Base-by-base conservation (phyloP, 2,797 vertebrate species). In the Sphenodon punctatus region DNA sequence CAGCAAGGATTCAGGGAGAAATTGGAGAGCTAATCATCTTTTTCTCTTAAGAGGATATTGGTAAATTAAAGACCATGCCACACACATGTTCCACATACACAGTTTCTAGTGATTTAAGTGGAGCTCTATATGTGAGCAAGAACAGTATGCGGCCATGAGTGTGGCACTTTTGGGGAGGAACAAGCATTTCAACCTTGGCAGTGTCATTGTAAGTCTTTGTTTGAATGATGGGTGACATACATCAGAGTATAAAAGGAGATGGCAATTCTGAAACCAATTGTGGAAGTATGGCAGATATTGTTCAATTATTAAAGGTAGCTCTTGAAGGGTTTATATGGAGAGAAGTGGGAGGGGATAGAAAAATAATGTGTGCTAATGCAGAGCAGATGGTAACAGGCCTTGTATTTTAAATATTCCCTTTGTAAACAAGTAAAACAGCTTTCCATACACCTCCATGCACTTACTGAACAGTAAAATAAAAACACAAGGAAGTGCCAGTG, bases 231-330 rank as follows among this genome's bases (percentile, higher is more conserved):
- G 5, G 51, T 56, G n/a, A 20, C 67, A 43, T n/a, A 75, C 42
- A 22, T 67, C 60, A 70, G 22, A 25, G 46, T 51, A 49, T 49
- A 12, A 51, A 51, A 27, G n/a, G n/a, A 51, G 27, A n/a, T 15
- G 49, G 19, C 10, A 16, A 60, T 0, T 0, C 59, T 19, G 39
- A 81, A 25, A 1, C 0, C 0, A 1, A 25, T 41, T 65, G 58
- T n/a, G 69, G 80, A 82, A 82, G 77, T 81, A 75, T 36, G 67
- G 87, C 84, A 89, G 70, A 88, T 89, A 45, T 53, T 53, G 51
- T 34, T 58, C 80, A 22, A n/a, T n/a, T n/a, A n/a, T n/a, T n/a
- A n/a, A n/a, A n/a, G n/a, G n/a, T n/a, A n/a, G n/a, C n/a, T n/a
- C n/a, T n/a, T n/a, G n/a, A n/a, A n/a, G n/a, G n/a, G n/a, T n/a